Conservation (phyloP, 2,113 vertebrate genomes). For the Aegypius monachus region DNA sequence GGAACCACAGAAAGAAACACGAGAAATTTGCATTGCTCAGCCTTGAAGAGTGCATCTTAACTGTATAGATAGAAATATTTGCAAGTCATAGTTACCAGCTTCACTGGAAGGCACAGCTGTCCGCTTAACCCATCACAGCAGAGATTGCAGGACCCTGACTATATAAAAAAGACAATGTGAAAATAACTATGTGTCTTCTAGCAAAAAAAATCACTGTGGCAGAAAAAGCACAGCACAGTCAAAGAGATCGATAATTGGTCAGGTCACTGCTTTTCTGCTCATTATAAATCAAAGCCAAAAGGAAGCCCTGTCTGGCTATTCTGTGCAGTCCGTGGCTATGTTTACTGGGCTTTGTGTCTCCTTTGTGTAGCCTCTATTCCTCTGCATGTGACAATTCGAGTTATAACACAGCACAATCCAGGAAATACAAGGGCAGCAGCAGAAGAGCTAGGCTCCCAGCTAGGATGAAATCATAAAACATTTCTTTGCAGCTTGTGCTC, state of each 20-base stretch:
- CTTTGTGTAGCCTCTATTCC: neutral
- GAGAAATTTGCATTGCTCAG: neutral
- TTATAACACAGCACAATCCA: neutral
- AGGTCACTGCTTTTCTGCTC: slow-evolving; percentile 10
- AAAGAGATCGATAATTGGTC: neutral
- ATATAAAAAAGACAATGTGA: neutral
- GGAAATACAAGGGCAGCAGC: neutral
- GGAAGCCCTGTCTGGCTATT: neutral
- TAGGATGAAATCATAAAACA: neutral
- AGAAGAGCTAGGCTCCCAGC: neutral
- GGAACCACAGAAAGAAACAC: neutral
- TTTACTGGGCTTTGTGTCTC: neutral
- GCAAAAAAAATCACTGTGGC: neutral
- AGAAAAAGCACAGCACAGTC: neutral
- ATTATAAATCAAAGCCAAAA: slow-evolving; percentile 29
- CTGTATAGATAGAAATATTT: slow-evolving; percentile 19
- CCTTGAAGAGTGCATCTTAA: neutral
- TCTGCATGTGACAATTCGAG: neutral
- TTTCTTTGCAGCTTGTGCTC: neutral
- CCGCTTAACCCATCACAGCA: neutral
- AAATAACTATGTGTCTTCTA: slow-evolving; percentile 17
- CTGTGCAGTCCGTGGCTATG: neutral
- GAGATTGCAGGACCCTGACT: neutral
- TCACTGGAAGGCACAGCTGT: slow-evolving; percentile 2
- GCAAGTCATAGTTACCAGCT: slow-evolving; percentile 16